Conservation (phyloP, 1,140 invertebrate species). For the Oreohelix idahoensis region DNA sequence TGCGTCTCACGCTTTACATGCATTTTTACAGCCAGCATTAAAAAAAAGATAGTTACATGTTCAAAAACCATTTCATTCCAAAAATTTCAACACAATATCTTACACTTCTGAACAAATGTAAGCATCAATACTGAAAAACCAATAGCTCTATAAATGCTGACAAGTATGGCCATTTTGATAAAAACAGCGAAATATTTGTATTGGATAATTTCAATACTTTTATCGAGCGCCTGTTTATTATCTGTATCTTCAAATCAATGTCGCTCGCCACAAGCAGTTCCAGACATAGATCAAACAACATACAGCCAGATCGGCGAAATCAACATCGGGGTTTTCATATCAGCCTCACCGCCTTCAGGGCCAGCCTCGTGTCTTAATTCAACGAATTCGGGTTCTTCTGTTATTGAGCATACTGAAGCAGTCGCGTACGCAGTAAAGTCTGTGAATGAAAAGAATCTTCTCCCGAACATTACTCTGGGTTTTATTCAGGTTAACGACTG, state of each 20-base stretch:
- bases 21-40: too few relatives aligned
- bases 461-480: constrained; percentile 29
- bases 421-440: background rate
- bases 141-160: too few relatives aligned
- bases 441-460: background rate
- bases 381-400: background rate
- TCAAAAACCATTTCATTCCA: too few relatives aligned
- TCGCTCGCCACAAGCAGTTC: background rate
- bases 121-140: too few relatives aligned
- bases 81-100: too few relatives aligned
- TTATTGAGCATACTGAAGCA: background rate
- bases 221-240: too few relatives aligned
- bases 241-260: background rate
- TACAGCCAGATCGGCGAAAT: background rate
- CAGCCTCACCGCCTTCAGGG: background rate
- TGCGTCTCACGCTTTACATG: too few relatives aligned
- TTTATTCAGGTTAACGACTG: constrained; percentile 8
- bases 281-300: background rate
- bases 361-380: background rate
- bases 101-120: too few relatives aligned
- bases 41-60: too few relatives aligned
- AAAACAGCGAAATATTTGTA: too few relatives aligned
- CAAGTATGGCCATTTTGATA: too few relatives aligned
- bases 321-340: constrained; percentile 13
- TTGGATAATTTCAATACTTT: too few relatives aligned